These are phyloP conservation scores for Spodoptera frugiperda DNA, from an alignment of 1,140 invertebrate genomes.

Conservation along the genomic window DNA sequence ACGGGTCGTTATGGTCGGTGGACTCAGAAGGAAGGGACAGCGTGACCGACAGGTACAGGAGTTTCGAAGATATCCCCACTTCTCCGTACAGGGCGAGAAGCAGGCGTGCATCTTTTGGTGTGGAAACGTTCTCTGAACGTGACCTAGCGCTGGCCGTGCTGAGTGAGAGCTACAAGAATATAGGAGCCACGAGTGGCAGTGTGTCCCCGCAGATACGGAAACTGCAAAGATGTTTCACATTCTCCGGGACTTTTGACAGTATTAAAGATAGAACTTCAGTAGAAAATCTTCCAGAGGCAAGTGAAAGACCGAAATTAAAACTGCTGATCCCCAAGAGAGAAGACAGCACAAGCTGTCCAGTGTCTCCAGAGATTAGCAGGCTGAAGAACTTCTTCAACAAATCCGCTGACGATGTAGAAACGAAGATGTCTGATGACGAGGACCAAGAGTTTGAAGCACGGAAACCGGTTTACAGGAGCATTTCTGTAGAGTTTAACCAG, in stretches of 20 bases:
- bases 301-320: background rate
- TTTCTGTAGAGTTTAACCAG: conserved; percentile 56
- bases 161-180: conserved; percentile 72
- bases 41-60: conserved; percentile 67
- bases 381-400: conserved; percentile 31
- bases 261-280: conserved; percentile 40
- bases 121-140: conserved; percentile 58
- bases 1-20: conserved; percentile 70
- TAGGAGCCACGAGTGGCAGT: conserved; percentile 61
- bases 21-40: conserved; percentile 61
- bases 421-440: conserved; percentile 28
- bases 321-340: conserved; percentile 1
- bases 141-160: conserved; percentile 66
- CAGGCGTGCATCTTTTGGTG: conserved; percentile 74
- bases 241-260: conserved; percentile 65
- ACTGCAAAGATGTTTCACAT: conserved; percentile 65
- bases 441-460: conserved; percentile 47
- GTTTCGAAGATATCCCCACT: conserved; percentile 80
- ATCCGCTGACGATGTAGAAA: background rate
- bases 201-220: conserved; percentile 74
- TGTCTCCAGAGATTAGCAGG: conserved; percentile 19
- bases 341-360: conserved; percentile 23
- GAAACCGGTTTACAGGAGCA: conserved; percentile 58
- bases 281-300: conserved; percentile 52
- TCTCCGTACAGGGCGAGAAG: conserved; percentile 74